Base-by-base conservation (phyloP, 2,113 vertebrate genomes). In the Apteryx owenii region DNA sequence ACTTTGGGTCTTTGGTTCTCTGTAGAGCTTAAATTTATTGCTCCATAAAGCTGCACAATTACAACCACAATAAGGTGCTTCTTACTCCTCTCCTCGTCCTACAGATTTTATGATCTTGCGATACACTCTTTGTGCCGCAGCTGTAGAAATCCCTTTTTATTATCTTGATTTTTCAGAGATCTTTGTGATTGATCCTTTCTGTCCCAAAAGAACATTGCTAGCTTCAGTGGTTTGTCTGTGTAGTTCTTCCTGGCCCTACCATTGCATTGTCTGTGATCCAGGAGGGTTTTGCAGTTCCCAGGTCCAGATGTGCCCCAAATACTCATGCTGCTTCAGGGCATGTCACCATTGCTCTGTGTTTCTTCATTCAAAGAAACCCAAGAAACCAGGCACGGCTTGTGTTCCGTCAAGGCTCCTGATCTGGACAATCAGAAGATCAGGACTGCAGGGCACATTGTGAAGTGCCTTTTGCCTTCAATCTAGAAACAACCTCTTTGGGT, bases 71-170 rank as follows among this genome's bases (percentile, higher is more conserved):
- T 51, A 58, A 54, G 53, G 48, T 61, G 38, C 73, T 85, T 85
- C 38, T 36, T 82, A 31, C 5, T 86, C 26, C 38, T 89, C 7
- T 78, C 18, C 46, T 78, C 22, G 38, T 44, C 65, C 42, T 79
- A 70, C 61, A 80, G 66, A 88, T 94, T 82, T 95, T 82, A 53
- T 69, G 58, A 69, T 89, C 92, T 90, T 88, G 64, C 62, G 66
- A 83, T 73, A 33, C 0, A 2, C 6, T 76, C 28, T 82, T 62
- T 62, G 25, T 77, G 54, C 5, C 77, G 36, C 17, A 93, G n/a
- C 54, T 85, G 6, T 33, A 78, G 72, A 94, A 82, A 42, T 4
- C 2, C 1, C 1, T 7, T 53, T 64, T 83, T 56, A 69, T 85
- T 88, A 65, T 22, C 25, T 51, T 72, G 53, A 38, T 90, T 92